These are phyloP conservation scores for Ophion obscuratus DNA, from an alignment of 2,888 invertebrate species.

Conservation along the genomic window DNA sequence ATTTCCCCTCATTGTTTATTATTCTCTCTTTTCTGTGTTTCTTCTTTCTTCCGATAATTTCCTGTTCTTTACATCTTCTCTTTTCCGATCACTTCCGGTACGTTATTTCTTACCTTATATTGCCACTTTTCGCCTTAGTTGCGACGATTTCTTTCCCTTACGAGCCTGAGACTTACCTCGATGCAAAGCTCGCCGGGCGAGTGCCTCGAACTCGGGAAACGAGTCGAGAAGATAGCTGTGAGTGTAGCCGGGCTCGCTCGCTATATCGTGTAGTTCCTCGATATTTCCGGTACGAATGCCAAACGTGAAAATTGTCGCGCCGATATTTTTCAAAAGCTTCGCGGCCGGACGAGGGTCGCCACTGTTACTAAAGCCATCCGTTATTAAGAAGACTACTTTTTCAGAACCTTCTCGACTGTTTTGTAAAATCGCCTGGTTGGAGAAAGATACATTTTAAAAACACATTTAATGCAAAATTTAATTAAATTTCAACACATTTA, in stretches of 20 bases:
- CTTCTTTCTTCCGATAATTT: neutral
- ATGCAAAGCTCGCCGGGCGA: conserved; percentile 88
- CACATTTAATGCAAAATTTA: neutral
- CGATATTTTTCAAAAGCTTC: conserved; percentile 85
- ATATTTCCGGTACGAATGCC: conserved; percentile 89
- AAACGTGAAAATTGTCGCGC: conserved; percentile 86
- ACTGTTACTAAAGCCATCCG: conserved; percentile 90
- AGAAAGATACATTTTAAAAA: neutral
- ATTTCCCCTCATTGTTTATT: neutral
- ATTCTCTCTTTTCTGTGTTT: neutral
- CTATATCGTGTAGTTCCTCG: conserved; percentile 87
- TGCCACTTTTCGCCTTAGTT: neutral
- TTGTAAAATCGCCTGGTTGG: conserved; percentile 84
- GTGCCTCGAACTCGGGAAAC: conserved; percentile 89
- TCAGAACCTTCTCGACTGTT: conserved; percentile 84
- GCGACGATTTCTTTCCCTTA: neutral
- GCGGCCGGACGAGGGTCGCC: conserved; percentile 88
- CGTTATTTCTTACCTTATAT: too few species aligned
- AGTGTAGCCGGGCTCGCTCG: conserved; percentile 87
- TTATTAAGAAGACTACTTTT: conserved; percentile 88
- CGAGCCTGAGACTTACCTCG: conserved; percentile 84
- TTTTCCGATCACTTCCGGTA: neutral
- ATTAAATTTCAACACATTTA: neutral
- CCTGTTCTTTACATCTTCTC: too few species aligned
- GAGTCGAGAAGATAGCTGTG: conserved; percentile 88